Conservation (phyloP, 1,140 invertebrate species). For the Cecropterus lyciades region DNA sequence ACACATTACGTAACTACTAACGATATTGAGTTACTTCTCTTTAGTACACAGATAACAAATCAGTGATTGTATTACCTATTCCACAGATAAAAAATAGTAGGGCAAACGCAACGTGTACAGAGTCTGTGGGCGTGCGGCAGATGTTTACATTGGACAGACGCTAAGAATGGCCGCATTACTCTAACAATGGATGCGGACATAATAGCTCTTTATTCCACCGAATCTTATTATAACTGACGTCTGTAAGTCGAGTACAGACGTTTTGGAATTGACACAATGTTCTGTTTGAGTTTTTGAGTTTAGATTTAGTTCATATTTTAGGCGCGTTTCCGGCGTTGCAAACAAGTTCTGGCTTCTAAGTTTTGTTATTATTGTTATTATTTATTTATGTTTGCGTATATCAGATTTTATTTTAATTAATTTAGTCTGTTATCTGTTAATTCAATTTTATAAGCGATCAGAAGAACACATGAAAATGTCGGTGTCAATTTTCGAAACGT, state of each 20-base stretch:
- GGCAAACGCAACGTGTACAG: conserved; percentile 40
- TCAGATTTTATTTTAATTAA: too few species aligned
- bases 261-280: conserved; percentile 13
- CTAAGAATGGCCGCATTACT: conserved; percentile 58
- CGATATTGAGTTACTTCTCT: too few species aligned
- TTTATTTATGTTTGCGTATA: too few species aligned
- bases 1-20: neutral
- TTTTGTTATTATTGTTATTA: too few species aligned
- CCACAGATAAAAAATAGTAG: conserved; percentile 47
- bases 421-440: too few species aligned
- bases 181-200: conserved; percentile 61
- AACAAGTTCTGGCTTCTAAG: too few species aligned
- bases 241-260: conserved; percentile 38
- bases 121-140: conserved; percentile 62
- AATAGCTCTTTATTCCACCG: conserved; percentile 63
- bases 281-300: too few species aligned
- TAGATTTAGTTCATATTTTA: conserved; percentile 17
- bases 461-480: too few species aligned
- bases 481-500: too few species aligned
- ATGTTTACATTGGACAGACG: conserved; percentile 60
- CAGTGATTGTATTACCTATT: conserved; percentile 39
- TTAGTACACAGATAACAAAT: conserved; percentile 44
- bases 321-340: too few species aligned
- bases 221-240: conserved; percentile 76
- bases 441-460: too few species aligned